Conservation (phyloP, 1,140 invertebrate genomes). For the Drosophila willistoni region DNA sequence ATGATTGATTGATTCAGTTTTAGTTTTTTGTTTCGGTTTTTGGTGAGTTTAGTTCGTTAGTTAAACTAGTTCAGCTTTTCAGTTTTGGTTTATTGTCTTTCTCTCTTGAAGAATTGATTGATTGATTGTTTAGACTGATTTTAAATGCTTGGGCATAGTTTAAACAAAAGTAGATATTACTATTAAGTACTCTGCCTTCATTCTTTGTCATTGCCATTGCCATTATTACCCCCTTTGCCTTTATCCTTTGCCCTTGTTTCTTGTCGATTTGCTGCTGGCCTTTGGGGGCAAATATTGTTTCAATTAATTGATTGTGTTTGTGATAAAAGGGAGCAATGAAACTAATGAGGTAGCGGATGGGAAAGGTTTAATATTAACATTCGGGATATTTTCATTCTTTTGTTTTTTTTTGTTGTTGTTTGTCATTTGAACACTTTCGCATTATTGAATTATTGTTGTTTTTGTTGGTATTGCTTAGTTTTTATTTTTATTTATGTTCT, state of each 20-base stretch:
- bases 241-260: neutral
- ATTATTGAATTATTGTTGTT: neutral
- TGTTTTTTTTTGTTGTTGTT: no score
- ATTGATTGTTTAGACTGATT: neutral
- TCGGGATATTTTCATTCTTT: neutral
- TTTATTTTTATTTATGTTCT: no score
- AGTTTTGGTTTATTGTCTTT: slow-evolving; percentile 51
- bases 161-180: neutral
- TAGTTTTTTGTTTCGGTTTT: neutral
- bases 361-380: neutral
- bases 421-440: neutral
- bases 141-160: slow-evolving; percentile 3
- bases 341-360: slow-evolving; percentile 10
- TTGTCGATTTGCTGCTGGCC: no score
- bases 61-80: slow-evolving; percentile 1
- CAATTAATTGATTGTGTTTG: neutral
- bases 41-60: slow-evolving; percentile 16
- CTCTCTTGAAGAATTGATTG: slow-evolving; percentile 30
- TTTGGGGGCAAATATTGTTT: neutral
- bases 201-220: neutral
- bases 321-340: neutral
- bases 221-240: neutral
- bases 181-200: neutral
- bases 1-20: slow-evolving; percentile 14
- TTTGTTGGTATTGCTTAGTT: no score